phyloP scores from a whole-genome alignment of 2,888 invertebrate species.

The Entomobrya multifasciata region DNA sequence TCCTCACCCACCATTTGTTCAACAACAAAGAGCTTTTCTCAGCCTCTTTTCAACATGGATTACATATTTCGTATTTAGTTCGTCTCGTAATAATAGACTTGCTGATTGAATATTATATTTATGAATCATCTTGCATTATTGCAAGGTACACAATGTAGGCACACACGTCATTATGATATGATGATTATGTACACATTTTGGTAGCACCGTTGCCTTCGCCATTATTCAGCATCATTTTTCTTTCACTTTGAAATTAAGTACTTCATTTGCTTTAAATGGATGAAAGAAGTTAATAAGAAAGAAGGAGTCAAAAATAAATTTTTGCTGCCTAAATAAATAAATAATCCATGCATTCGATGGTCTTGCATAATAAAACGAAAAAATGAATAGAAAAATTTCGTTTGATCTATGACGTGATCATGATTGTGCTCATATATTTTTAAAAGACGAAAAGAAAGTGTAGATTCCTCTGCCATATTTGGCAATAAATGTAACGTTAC shows the following conservation, averaged over 20 bases:
- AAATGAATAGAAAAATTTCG: background rate
- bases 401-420: background rate
- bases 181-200: background rate
- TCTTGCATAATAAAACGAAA: background rate
- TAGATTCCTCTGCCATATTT: conserved; percentile 1
- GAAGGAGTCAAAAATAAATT: conserved; percentile 25
- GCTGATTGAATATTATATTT: too few species aligned
- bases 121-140: too few species aligned
- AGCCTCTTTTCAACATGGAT: background rate
- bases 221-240: conserved; percentile 16
- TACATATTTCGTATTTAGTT: too few species aligned
- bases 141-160: too few species aligned
- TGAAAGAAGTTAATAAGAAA: background rate
- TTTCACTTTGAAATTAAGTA: conserved; percentile 56
- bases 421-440: background rate
- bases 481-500: conserved; percentile 1
- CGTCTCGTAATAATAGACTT: too few species aligned
- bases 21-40: background rate
- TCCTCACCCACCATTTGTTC: conserved; percentile 16
- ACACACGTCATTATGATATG: background rate
- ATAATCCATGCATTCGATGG: background rate
- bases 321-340: conserved; percentile 53
- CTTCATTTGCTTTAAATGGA: conserved; percentile 25
- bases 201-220: background rate
- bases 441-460: background rate